Evolutionary conservation across 1,140 invertebrate species (phyloP), one percentile per base, ranked within the genome.

Genomic region (Monomorium pharaonis): DNA sequence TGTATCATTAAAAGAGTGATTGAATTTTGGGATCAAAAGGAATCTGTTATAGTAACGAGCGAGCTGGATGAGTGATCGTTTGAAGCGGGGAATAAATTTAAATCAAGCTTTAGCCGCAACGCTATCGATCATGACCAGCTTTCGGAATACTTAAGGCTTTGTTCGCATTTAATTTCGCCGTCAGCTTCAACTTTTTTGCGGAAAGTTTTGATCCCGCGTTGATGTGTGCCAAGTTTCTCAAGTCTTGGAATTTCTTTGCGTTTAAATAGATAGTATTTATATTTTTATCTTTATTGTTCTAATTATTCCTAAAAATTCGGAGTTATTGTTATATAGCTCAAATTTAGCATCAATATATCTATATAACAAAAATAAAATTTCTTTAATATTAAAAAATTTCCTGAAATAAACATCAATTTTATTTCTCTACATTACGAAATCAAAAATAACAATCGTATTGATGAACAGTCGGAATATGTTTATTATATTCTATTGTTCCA

Each of bases 81-180:
- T 69, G 44, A 80, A 67, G 44, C 62, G 24, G 42, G 62, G 44
- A 51, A 80, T 80, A 69, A 80, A 80, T 80, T 80, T 80, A 51
- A 80, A 80, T 80, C 62, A 80, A 67, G 76, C 76, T 80, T 80
- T 80, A 80, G 67, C 76, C 76, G 62, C 76, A 80, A 16, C 21
- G 44, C 62, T 69, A 80, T 80, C 76, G 62, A 80, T 80, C 76
- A 80, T 69, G 44, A 80, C 44, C 44, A 69, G 60, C 76, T 67
- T 80, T 67, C 44, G 24, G 60, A 78, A 78, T 65, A 49, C 76
- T 78, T 69, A 42, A 80, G 63, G 62, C 44, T 80, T 80, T 69
- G 44, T 78, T 21, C 30, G 62, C 30, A 69, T 80, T 80, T 80
- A 80, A 80, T 80, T 80, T 80, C n/a, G 44, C 16, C 62, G n/a